phyloP scores from a whole-genome alignment of 2,113 vertebrate genomes.

The Antechinus stuartii region DNA sequence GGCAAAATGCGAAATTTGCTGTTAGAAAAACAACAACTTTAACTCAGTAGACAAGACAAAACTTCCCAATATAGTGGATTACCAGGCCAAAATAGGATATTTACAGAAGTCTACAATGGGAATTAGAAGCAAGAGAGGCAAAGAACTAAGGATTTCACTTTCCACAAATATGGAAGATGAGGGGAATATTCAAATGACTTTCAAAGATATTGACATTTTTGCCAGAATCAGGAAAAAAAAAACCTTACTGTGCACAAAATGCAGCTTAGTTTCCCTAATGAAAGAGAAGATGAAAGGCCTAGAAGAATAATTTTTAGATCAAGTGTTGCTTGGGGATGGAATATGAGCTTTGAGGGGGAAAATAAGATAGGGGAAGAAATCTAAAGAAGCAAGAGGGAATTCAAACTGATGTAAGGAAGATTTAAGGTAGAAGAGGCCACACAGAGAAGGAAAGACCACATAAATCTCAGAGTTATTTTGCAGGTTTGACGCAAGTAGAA shows the following conservation, averaged over 20 bases:
- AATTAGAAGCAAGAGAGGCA: neutral
- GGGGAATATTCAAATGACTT: neutral
- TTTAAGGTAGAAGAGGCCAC: neutral
- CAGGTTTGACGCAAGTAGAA: neutral
- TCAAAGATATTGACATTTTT: neutral
- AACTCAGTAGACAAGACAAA: neutral
- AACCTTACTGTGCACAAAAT: neutral
- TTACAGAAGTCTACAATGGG: neutral
- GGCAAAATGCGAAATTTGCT: neutral
- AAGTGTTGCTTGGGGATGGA: neutral
- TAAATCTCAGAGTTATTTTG: neutral
- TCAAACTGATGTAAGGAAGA: neutral
- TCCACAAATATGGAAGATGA: neutral
- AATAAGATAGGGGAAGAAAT: neutral
- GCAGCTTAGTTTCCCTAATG: neutral
- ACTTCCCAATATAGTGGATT: neutral
- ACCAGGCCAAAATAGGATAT: neutral
- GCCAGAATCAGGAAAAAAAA: neutral
- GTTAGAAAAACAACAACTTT: neutral
- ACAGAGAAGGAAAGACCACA: neutral
- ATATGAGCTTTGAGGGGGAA: neutral
- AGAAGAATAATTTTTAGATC: neutral
- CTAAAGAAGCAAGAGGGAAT: neutral
- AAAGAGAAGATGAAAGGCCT: neutral
- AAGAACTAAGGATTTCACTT: neutral